Evolutionary conservation across 53 echinoderm and acorn worm species (phyloP).

Genomic region (Arbacia lixula): DNA sequence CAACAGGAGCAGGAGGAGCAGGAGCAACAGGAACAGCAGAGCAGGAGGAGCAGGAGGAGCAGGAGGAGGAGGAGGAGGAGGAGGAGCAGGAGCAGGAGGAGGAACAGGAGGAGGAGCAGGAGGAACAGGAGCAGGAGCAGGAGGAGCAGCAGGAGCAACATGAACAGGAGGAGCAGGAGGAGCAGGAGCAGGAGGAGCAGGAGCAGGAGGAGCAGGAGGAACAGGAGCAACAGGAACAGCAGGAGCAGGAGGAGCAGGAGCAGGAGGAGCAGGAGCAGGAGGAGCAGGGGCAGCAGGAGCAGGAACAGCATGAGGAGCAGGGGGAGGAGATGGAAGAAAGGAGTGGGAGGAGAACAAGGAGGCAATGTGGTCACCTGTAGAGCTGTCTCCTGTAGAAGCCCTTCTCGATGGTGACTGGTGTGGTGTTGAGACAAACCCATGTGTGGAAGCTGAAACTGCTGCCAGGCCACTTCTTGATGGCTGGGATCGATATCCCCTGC

Average conservation of each 20-base stretch:
- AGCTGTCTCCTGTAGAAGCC: conserved; percentile 91
- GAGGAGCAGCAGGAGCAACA: background rate
- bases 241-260: background rate
- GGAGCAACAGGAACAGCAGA: background rate
- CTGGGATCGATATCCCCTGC: conserved; percentile 94
- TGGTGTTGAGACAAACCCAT: conserved; percentile 94
- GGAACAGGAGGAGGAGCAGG: background rate
- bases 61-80: background rate
- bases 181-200: background rate
- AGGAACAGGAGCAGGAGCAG: background rate
- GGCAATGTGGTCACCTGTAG: conserved; percentile 76
- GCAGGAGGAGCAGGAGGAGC: background rate
- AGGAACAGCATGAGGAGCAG: background rate
- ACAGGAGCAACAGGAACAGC: background rate
- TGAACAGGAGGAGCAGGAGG: background rate
- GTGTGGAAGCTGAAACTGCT: conserved; percentile 92
- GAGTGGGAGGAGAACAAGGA: background rate
- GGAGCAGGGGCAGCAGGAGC: background rate
- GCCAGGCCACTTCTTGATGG: conserved; percentile 91
- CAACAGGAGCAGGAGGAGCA: conserved; percentile 4
- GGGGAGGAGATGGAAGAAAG: background rate
- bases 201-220: background rate
- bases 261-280: background rate
- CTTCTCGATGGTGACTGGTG: conserved; percentile 76
- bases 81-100: background rate